Evolutionary conservation across 2,113 vertebrate genomes (phyloP), one percentile per base, ranked within the genome.

Genomic region (Cricetomys ansorgei): DNA sequence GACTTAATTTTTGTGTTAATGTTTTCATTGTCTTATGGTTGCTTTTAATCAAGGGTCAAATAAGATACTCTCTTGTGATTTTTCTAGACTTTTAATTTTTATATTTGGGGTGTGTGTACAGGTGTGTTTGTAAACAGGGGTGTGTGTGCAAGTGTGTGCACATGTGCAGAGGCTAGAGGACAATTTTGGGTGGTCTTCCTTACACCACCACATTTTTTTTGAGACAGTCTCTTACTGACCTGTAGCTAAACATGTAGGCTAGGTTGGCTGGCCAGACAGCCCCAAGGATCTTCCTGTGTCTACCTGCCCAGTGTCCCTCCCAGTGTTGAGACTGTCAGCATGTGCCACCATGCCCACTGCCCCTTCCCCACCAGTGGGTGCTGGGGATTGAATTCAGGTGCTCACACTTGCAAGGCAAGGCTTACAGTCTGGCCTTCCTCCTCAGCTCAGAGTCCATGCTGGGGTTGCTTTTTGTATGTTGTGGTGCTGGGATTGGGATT

Each of bases 1-100:
- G 69, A 94, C n/a, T 95, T 53, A 10, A 34, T 53, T 88, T 94
- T 85, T 34, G 37, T 40, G 37, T 75, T 87, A 65, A 65, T 88
- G 31, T 45, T 93, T 89, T 76, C 5, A 55, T 76, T 84, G 53
- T 73, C 87, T 37, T 92, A 40, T 73, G 57, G 37, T 70, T 59
- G n/a, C 25, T 64, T 27, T 73, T 34, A 65, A 85, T 31, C 76
- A 91, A 72, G 27, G 5, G 2, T 85, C 55, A 31, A 86, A 57
- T n/a, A 76, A 79, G 21, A 86, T 86, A 62, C 8, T 86, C 11
- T 91, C 53, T 37, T 65, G 0, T 79, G 37, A 65, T 91, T 73
- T 89, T 45, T 87, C 72, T 91, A 45, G 37, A 59, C 9, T 67
- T 43, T 70, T 27, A 84, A 19, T 69, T 83, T 94, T 85, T 85